phyloP scores from a whole-genome alignment of 2,888 invertebrate species.

The Catocala nupta region DNA sequence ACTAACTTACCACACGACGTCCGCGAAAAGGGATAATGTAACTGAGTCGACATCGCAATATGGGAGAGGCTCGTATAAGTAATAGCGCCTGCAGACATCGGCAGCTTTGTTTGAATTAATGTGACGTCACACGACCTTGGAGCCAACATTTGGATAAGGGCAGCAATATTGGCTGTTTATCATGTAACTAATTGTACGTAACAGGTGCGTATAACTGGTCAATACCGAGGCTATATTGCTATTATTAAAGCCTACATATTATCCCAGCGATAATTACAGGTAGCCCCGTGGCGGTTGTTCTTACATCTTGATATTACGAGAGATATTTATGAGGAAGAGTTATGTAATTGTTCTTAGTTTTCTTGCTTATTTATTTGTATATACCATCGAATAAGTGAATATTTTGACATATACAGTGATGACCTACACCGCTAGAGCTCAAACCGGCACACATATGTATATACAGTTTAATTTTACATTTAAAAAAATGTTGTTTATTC shows the following conservation, averaged over 20 bases:
- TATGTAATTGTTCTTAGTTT: too few relatives aligned
- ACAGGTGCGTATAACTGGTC: constrained; percentile 48
- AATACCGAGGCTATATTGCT: constrained; percentile 32
- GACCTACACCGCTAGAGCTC: too few relatives aligned
- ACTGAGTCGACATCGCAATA: constrained; percentile 70
- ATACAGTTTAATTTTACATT: too few relatives aligned
- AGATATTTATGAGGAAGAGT: neutral
- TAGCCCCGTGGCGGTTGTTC: neutral
- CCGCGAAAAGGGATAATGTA: constrained; percentile 74
- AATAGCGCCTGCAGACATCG: constrained; percentile 59
- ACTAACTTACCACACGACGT: constrained; percentile 57
- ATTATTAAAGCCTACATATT: constrained; percentile 23
- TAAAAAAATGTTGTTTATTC: too few relatives aligned
- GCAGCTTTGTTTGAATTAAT: constrained; percentile 64
- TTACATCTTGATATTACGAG: neutral
- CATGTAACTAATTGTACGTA: constrained; percentile 46
- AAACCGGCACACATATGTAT: too few relatives aligned
- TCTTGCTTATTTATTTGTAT: too few relatives aligned
- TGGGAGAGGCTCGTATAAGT: constrained; percentile 63
- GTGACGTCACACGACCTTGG: constrained; percentile 46
- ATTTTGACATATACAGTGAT: too few relatives aligned
- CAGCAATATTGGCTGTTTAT: constrained; percentile 45
- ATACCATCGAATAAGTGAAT: too few relatives aligned
- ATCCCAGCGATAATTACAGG: constrained; percentile 10
- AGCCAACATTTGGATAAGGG: constrained; percentile 18